These are phyloP conservation scores for Plectropomus leopardus DNA, from an alignment of 2,113 vertebrate species.

Conservation along the genomic window DNA sequence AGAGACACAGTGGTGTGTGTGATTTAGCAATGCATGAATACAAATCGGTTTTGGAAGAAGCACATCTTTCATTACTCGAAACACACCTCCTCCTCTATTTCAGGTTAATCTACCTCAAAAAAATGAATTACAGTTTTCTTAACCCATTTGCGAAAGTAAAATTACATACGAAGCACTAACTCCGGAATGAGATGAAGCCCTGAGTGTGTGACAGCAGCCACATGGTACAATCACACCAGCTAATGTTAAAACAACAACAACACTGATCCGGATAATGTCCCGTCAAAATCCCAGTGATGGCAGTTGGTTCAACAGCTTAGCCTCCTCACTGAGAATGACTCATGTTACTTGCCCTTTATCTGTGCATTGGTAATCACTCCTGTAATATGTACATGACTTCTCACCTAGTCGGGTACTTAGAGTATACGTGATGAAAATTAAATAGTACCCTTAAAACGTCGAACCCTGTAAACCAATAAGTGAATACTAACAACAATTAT, in stretches of 20 bases:
- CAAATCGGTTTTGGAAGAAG: conserved; percentile 64
- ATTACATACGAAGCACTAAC: conserved; percentile 30
- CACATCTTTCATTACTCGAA: conserved; percentile 56
- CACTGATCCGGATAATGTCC: neutral
- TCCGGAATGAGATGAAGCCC: conserved; percentile 38
- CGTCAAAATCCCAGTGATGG: conserved; percentile 11
- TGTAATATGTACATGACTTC: conserved; percentile 54
- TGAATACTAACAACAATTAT: conserved; percentile 27
- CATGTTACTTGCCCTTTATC: conserved; percentile 46
- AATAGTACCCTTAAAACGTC: conserved; percentile 18
- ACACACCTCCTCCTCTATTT: conserved; percentile 39
- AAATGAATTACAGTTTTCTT: conserved; percentile 32
- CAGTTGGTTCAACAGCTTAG: conserved; percentile 39
- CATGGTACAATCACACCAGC: conserved; percentile 13
- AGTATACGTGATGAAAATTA: neutral
- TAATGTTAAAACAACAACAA: conserved; percentile 28
- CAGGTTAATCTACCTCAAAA: conserved; percentile 24
- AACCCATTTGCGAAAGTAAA: conserved; percentile 25
- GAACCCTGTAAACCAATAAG: neutral
- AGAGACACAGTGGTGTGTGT: conserved; percentile 49
- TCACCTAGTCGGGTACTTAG: conserved; percentile 25
- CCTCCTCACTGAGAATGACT: conserved; percentile 33
- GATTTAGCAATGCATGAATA: conserved; percentile 70
- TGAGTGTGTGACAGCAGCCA: conserved; percentile 18
- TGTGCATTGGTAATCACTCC: conserved; percentile 31